Evolutionary conservation across 2,888 invertebrate genomes (phyloP), one percentile per base, ranked within the genome.

Genomic region (Thumatha senex): DNA sequence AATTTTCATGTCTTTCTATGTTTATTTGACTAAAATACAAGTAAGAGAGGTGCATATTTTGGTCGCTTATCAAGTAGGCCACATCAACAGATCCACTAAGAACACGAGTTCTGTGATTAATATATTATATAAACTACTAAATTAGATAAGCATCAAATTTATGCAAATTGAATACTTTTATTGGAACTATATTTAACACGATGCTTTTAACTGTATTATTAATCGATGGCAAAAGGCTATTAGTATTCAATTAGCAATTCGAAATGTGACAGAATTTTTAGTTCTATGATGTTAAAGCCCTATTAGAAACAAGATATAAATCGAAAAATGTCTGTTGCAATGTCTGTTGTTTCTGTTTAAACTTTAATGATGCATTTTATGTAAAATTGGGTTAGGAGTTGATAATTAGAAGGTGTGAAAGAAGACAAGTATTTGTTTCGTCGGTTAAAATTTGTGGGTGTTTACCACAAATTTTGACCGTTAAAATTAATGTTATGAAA

Each of bases 221-320:
- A 84, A 76, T 62, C 70, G 70, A 73, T 73, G 68, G 74, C 74
- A 70, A 67, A 62, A 68, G 68, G 70, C 76, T 77, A 84, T 85
- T 82, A 83, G 81, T 75, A 76, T 80, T 76, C 78, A 76, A 83
- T 86, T 84, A 84, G 85, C 83, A 82, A 86, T 80, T 76, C 68
- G 78, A 87, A 78, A 82, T 73, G 72, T 72, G 70, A 76, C 71
- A 72, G 67, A 76, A 77, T 73, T 76, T 77, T 66, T 67, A 69
- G 62, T 61, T 66, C 51, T 53, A 60, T 51, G 54, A 50, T 54
- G 39, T 54, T 40, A 55, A 61, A 52, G 74, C 68, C 64, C 69
- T 78, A 69, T 48, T 67, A 70, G 65, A 67, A 65, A 51, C 12
- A 35, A 66, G 66, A 71, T 69, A 72, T n/a, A 73, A 66, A 72